These are phyloP conservation scores for Drosophila mojavensis DNA, from an alignment of 1,140 invertebrate species.

Conservation along the genomic window DNA sequence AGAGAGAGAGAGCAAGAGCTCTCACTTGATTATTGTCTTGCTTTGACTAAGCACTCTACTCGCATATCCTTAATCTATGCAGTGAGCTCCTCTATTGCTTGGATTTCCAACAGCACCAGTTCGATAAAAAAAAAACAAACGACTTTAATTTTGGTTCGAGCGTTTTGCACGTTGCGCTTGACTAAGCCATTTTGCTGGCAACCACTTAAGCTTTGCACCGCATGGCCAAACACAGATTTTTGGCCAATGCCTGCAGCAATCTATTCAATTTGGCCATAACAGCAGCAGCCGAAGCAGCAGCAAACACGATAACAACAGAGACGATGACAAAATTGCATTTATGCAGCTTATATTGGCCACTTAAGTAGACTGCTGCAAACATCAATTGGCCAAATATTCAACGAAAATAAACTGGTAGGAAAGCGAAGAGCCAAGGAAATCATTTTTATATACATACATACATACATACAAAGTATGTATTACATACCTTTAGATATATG, in stretches of 20 bases:
- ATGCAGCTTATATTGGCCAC: constrained; percentile 15
- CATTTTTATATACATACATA: neutral
- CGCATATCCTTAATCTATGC: neutral
- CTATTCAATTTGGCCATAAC: constrained; percentile 7
- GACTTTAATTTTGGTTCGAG: neutral
- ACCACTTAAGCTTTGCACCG: constrained; percentile 33
- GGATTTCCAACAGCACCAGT: too few relatives aligned
- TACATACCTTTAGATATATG: neutral
- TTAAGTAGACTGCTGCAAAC: constrained; percentile 7
- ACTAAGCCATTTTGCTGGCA: constrained; percentile 9
- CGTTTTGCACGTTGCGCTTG: constrained; percentile 1
- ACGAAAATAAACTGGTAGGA: neutral
- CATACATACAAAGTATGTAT: neutral
- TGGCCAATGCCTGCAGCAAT: constrained; percentile 8
- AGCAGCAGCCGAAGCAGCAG: neutral
- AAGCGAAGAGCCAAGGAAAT: neutral
- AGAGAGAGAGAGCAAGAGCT: too few relatives aligned
- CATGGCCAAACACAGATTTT: constrained; percentile 13
- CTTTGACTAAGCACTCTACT: neutral
- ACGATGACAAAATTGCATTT: constrained; percentile 32
- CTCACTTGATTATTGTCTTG: too few relatives aligned
- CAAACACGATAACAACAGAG: constrained; percentile 2
- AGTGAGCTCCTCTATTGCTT: neutral
- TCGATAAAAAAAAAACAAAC: neutral
- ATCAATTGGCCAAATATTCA: constrained; percentile 18